These are phyloP conservation scores for Callimorpha dominula DNA, from an alignment of 2,888 invertebrate genomes.

Conservation along the genomic window DNA sequence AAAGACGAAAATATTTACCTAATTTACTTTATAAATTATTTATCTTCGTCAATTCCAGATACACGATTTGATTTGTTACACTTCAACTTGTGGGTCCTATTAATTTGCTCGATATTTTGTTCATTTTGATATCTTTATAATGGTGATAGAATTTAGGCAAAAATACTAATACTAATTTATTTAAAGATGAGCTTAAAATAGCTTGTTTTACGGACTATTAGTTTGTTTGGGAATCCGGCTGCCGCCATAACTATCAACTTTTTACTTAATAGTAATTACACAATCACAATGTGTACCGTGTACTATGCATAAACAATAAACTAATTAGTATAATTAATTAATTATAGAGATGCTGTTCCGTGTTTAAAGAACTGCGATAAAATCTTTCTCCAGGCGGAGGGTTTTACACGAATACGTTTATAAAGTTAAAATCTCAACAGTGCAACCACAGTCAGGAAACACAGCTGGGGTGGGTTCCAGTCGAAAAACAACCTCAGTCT, in stretches of 20 bases:
- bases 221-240: conserved; percentile 19
- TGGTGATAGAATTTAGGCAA: too few species aligned
- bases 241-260: neutral
- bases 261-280: neutral
- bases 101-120: neutral
- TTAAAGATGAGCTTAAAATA: too few species aligned
- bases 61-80: conserved; percentile 39
- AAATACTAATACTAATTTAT: too few species aligned
- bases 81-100: conserved; percentile 31
- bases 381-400: too few species aligned
- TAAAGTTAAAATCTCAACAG: too few species aligned
- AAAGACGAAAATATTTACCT: conserved; percentile 62
- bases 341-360: too few species aligned
- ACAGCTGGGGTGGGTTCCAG: too few species aligned
- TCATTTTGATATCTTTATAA: neutral
- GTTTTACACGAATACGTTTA: too few species aligned
- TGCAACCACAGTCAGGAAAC: too few species aligned
- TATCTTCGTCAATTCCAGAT: conserved; percentile 48
- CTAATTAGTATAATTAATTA: neutral
- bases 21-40: conserved; percentile 63
- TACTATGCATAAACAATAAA: neutral
- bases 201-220: too few species aligned
- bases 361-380: too few species aligned
- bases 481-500: too few species aligned
- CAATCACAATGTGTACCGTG: neutral